A percentile compares a stretch with the other conserved stretches of the same genome.
Conservation (phyloP, 2,797 vertebrate genomes). For the Lepidocolaptes lacrymiger region DNA sequence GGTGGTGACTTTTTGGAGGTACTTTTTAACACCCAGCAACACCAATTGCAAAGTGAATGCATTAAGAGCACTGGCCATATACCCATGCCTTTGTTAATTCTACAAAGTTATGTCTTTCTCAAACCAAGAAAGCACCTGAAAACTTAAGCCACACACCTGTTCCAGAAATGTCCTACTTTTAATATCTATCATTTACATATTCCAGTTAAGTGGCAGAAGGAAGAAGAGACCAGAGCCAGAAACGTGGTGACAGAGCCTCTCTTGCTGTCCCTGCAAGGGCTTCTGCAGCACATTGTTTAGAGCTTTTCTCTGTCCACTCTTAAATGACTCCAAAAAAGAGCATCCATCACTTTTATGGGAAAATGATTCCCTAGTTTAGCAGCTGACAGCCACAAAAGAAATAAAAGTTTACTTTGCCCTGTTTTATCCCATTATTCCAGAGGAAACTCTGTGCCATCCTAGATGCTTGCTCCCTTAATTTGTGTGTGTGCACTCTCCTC, state of each 20-base stretch:
- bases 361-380: background rate
- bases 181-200: background rate
- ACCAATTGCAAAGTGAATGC: background rate
- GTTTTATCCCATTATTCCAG: background rate
- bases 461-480: background rate
- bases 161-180: background rate
- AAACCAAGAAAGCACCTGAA: background rate
- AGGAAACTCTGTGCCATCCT: background rate
- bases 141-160: background rate
- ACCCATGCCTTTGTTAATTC: background rate
- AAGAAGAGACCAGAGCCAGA: background rate
- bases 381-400: background rate
- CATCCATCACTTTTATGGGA: background rate
- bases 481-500: rapidly evolving
- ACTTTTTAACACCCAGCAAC: background rate
- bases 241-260: background rate
- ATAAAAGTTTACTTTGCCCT: background rate
- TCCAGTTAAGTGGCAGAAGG: background rate
- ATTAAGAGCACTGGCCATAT: background rate
- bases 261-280: background rate
- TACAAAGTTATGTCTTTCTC: background rate
- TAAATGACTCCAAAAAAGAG: background rate
- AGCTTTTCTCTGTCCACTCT: background rate
- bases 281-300: background rate
- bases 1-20: background rate